Base-by-base conservation (phyloP, 2,888 invertebrate genomes). In the Monochamus alternatus region DNA sequence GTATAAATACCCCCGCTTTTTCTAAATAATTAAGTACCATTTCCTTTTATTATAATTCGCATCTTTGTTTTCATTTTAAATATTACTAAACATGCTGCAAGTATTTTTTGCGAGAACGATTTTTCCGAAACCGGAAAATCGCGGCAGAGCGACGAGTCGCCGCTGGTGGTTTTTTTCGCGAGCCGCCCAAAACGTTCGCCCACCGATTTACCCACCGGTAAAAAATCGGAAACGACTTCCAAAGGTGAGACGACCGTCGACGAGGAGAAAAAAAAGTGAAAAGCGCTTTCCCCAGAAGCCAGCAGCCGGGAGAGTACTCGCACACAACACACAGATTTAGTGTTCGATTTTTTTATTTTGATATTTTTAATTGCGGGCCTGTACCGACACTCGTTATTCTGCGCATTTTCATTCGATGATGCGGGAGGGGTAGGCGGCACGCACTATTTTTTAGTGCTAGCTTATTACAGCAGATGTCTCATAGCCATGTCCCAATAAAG, bases 401-500 rank as follows among this genome's bases (percentile, higher is more conserved):
- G 90, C 90, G 90, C 90, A 91, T 91, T 91, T 91, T 91, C 90
- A 90, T 91, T 90, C 88, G 87, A 86, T 84, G 86, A 86, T 84
- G 86, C 85, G 84, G 85, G 84, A 84, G 85, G 85, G 86, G 86
- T 86, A 86, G 91, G 91, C 90, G 90, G 90, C 90, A 91, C 91
- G 91, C 91, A 91, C 91, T 91, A 91, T 91, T 91, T 91, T 91
- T 91, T 91, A 91, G 91, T 91, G 91, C 90, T 89, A 90, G 91
- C 90, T 91, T 91, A 91, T 91, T 91, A 91, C 91, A 90, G 90
- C 91, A 91, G 91, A 91, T 91, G 92, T 91, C 91, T 91, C 91
- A 91, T 91, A 90, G 89, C 90, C 86, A 89, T 89, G 89, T 89
- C 87, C 89, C 89, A 89, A 89, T 89, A 89, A 89, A 89, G 89